phyloP scores from a whole-genome alignment of 1,140 invertebrate species.

The Meloidogyne exigua region DNA sequence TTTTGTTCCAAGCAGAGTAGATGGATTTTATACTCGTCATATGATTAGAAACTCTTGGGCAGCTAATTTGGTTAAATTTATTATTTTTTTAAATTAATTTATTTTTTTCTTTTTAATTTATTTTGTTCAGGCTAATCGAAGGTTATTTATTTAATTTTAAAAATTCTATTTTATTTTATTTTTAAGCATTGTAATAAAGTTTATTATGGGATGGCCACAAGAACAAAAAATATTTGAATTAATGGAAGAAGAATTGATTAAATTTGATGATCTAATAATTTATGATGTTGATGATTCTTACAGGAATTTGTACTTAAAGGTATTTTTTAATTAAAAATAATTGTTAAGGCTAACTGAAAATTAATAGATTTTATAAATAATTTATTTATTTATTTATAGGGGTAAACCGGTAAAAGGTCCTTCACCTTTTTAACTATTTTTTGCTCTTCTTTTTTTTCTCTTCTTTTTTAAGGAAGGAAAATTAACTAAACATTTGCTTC shows the following conservation, averaged over 20 bases:
- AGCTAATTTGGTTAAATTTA: neutral
- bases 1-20: constrained; percentile 16
- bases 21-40: constrained; percentile 4
- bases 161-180: neutral
- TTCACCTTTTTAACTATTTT: too few species aligned
- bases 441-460: too few species aligned
- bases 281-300: constrained; percentile 39
- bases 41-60: constrained; percentile 23
- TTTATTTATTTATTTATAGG: too few species aligned
- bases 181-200: constrained; percentile 18
- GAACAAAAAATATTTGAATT: constrained; percentile 14
- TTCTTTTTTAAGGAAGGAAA: too few species aligned
- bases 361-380: too few species aligned
- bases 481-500: too few species aligned
- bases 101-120: neutral
- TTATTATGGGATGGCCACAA: constrained; percentile 24
- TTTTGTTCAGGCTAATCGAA: neutral
- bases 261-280: constrained; percentile 35
- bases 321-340: neutral
- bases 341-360: too few species aligned
- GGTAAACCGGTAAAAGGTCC: too few species aligned
- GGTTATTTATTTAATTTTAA: neutral
- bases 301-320: constrained; percentile 37
- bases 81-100: neutral
- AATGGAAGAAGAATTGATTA: constrained; percentile 15